Conservation (phyloP, 2,113 vertebrate species). For the Chloebia gouldiae region DNA sequence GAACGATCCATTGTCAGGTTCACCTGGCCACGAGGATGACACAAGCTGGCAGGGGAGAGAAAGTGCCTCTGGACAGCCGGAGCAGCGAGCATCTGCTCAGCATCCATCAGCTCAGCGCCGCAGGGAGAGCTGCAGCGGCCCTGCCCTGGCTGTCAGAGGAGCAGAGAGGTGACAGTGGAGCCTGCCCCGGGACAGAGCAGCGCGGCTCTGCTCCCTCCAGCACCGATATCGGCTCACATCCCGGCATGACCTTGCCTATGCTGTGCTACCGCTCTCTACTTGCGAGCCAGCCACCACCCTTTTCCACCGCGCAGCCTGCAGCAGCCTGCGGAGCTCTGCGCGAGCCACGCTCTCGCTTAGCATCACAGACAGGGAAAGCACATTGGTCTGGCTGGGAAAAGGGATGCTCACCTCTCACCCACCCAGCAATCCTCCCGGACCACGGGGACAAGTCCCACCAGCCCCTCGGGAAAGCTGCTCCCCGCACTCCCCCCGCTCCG, state of each 20-base stretch:
- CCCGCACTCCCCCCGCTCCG: neutral
- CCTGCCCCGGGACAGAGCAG: neutral
- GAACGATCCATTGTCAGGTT: neutral
- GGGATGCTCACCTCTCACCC: neutral
- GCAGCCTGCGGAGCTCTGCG: neutral
- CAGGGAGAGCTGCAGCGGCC: neutral
- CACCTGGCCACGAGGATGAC: fast-evolving
- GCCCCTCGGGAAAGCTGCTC: neutral
- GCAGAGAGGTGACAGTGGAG: neutral
- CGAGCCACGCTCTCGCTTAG: fast-evolving
- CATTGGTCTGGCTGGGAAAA: neutral
- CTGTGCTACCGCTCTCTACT: fast-evolving
- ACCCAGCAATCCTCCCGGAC: neutral
- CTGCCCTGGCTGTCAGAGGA: neutral
- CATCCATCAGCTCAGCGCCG: neutral
- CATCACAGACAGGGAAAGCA: neutral
- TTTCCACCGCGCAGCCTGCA: neutral
- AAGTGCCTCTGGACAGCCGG: neutral
- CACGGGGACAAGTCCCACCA: no score
- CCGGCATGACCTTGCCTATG: fast-evolving
- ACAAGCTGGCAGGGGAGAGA: neutral
- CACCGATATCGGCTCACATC: fast-evolving
- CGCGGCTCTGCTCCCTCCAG: neutral
- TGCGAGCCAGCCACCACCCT: neutral
- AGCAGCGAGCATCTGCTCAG: neutral